A percentile compares a stretch with the other conserved stretches of the same genome.
Conservation (phyloP, 2,888 invertebrate genomes). For the Frankliniella intonsa region DNA sequence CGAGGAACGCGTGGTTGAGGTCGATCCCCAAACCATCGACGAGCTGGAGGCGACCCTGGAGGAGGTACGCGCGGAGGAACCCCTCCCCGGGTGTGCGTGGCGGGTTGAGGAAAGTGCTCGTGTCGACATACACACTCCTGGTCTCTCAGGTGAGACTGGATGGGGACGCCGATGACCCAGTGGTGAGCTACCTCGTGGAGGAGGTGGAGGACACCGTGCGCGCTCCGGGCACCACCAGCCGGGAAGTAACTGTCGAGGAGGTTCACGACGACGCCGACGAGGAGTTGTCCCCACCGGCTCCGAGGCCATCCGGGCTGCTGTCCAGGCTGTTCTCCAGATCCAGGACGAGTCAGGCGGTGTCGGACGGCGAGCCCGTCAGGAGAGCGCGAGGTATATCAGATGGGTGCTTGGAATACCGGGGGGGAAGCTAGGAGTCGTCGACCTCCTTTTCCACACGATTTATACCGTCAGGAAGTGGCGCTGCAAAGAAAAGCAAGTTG, state of each 20-base stretch:
- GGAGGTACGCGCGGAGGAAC: background rate
- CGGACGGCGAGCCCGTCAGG: background rate
- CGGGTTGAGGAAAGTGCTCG: no score
- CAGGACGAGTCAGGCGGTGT: background rate
- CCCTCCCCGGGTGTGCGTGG: background rate
- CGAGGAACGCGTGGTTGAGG: background rate
- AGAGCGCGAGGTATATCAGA: background rate
- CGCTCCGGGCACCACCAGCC: background rate
- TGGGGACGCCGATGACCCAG: background rate
- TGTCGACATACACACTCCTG: no score
- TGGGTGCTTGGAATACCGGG: background rate
- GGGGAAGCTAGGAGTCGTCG: background rate
- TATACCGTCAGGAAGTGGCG: background rate
- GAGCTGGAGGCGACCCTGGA: conserved; percentile 13
- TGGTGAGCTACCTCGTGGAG: conserved; percentile 14
- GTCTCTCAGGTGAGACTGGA: background rate
- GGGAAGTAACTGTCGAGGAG: background rate
- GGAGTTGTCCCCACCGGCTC: background rate
- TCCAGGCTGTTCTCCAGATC: conserved; percentile 3
- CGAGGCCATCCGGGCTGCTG: background rate
- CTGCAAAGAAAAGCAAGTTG: background rate
- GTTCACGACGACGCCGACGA: background rate
- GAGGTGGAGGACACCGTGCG: background rate
- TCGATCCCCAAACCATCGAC: background rate
- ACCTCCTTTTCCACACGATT: background rate